Conservation (phyloP, 2,797 vertebrate genomes). For the Pipistrellus nathusii region DNA sequence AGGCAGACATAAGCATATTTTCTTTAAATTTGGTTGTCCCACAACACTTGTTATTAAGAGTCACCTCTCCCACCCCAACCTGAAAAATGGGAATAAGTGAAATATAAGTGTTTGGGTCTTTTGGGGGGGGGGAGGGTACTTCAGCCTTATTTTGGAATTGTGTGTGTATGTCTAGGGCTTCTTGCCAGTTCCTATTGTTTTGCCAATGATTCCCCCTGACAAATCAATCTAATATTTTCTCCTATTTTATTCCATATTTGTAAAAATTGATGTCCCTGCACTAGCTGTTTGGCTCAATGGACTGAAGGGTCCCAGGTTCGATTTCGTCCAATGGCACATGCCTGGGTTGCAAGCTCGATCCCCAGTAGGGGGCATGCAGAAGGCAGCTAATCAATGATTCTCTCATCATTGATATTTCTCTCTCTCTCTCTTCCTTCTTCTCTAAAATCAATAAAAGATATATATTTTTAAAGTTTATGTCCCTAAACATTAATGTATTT, state of each 20-base stretch:
- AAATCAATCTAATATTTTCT: constrained; percentile 9
- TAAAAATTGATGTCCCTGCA: neutral
- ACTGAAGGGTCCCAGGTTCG: no score
- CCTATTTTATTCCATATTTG: neutral
- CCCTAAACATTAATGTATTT: neutral
- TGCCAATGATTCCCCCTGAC: neutral
- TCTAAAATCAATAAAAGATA: no score
- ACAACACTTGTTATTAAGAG: neutral
- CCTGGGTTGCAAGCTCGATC: no score
- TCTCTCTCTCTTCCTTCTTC: no score
- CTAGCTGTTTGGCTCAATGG: no score
- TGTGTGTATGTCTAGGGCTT: neutral
- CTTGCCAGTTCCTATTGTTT: neutral
- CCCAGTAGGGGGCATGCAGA: no score
- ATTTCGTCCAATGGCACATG: no score
- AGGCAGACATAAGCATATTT: neutral
- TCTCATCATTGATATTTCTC: no score
- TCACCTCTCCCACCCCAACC: neutral
- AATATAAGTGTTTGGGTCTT: neutral
- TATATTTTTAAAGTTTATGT: neutral
- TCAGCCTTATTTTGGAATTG: neutral
- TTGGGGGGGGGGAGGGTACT: neutral
- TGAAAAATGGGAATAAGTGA: neutral
- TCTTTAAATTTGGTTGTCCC: neutral
- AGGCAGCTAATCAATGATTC: no score